Conservation (phyloP, 2,888 invertebrate genomes). For the Sphinx pinastri region DNA sequence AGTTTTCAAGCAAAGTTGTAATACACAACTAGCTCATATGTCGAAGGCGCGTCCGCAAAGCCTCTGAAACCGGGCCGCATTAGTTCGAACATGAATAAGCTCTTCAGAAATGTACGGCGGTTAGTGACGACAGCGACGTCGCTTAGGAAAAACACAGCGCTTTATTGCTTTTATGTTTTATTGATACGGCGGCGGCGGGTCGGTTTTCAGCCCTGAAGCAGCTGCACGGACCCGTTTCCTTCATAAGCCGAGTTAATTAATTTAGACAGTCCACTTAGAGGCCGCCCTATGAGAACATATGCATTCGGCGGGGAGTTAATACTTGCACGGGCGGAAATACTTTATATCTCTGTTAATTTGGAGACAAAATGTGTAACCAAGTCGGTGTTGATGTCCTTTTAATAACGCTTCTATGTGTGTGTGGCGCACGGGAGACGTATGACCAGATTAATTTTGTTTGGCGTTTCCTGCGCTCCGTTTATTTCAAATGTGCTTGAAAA, state of each 20-base stretch:
- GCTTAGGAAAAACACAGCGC: conserved; percentile 59
- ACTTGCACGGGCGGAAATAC: conserved; percentile 67
- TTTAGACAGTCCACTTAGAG: conserved; percentile 76
- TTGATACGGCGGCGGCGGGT: conserved; percentile 41
- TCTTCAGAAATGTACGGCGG: conserved; percentile 70
- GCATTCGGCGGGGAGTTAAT: conserved; percentile 60
- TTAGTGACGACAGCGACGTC: conserved; percentile 60
- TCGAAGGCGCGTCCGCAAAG: conserved; percentile 46
- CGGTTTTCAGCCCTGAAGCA: conserved; percentile 61
- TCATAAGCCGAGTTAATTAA: conserved; percentile 74
- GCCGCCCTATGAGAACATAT: conserved; percentile 63
- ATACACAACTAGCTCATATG: conserved; percentile 24
- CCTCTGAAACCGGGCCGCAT: conserved; percentile 68
- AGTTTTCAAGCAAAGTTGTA: conserved; percentile 14
- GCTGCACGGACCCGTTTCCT: conserved; percentile 56
- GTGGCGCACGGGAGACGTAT: conserved; percentile 43
- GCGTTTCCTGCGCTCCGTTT: conserved; percentile 52
- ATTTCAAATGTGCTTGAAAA: conserved; percentile 32
- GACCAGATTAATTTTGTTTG: conserved; percentile 57
- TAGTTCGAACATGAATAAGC: conserved; percentile 78
- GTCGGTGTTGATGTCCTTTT: conserved; percentile 5
- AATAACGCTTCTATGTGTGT: conserved; percentile 13
- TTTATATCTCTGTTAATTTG: conserved; percentile 68
- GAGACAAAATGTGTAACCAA: conserved; percentile 50
- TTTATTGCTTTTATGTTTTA: conserved; percentile 56